Base-by-base conservation (phyloP, 1,140 invertebrate species). In the Drosophila murphyi region DNA sequence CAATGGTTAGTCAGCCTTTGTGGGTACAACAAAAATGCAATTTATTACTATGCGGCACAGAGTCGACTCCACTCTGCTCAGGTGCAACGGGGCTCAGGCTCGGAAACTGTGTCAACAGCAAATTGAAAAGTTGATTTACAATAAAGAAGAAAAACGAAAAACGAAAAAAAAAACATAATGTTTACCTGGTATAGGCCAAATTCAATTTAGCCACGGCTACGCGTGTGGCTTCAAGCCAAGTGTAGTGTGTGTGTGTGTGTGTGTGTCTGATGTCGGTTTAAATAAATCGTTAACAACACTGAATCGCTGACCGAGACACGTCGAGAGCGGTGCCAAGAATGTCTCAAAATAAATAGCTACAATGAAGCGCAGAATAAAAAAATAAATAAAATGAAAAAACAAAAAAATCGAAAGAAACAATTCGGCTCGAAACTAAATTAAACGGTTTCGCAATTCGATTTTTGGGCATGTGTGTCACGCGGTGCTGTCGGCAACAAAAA, bases 81-180 rank as follows among this genome's bases (percentile, higher is more conserved):
- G 79, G 82, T 82, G 83, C 81, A 86, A 37, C 29, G 29, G 31
- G 12, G 57, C 45, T 62, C 41, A 54, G 62, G 71, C 69, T 61
- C 29, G 43, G 41, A 88, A 87, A 87, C 82, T 88, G 82, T 87
- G 82, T 87, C 82, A 87, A 82, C 82, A 79, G 80, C 76, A 74
- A 88, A 82, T 87, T 88, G 80, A 87, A 87, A 88, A 88, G 83
- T 83, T 87, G 82, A 88, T 88, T 87, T 82, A 79, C 67, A 75
- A 75, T 71, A 75, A 63, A 59, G 48, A 52, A 39, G 68, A 54
- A 55, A 63, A 20, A 20, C 20, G 20, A 20, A 20, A 20, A 20
- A 20, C 20, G 20, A 20, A 20, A 2, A 61, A 69, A 43, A 71
- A 71, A 4, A 65, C 39, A 69, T 69, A 56, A 68, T 87, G 76